Evolutionary conservation across 92 coral and sea anemone genomes (phyloP), one percentile per base, ranked within the genome.

Genomic region (Micromussa lordhowensis): DNA sequence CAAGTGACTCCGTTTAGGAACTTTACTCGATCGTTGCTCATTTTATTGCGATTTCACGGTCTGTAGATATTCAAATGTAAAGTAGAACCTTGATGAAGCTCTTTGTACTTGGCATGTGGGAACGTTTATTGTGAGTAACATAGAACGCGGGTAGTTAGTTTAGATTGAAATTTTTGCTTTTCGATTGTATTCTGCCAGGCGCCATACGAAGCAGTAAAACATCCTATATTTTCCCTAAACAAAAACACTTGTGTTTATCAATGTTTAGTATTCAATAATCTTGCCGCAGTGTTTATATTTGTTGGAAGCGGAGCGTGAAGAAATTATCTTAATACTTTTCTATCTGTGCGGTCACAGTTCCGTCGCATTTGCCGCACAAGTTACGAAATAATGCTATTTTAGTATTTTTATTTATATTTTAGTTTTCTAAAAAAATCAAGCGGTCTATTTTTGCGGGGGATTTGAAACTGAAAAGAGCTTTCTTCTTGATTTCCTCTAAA

Each of bases 301-400:
- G 35, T 48, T 71, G 88, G 88, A 84, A 75, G 80, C 81, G 81
- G 58, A 73, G 81, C 88, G 73, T 74, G 14, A 55, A 84, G 66
- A 40, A 55, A 54, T 28, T 17, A 55, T 82, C 44, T 28, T 16
- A 68, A 22, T 17, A 54, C 51, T 36, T 51, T 34, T 8, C 51
- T 35, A 59, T 57, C 53, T 30, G 28, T 49, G 28, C 38, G n/a
- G 54, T 49, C 17, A 58, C 53, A 12, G n/a, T 57, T 32, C 36
- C 24, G 36, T 72, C 35, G 24, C 40, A 21, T 22, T 73, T 74
- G 21, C 59, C 70, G n/a, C 80, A 40, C 78, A 48, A 58, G 24
- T 19, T 38, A 24, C n/a, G 71, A 34, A 34, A 36, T 22, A 4
- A 22, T 54, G 55, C 71, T 84, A 32, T 73, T 84, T 73, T 53